Base-by-base conservation (phyloP, 2,797 vertebrate species). In the Streptopelia turtur region DNA sequence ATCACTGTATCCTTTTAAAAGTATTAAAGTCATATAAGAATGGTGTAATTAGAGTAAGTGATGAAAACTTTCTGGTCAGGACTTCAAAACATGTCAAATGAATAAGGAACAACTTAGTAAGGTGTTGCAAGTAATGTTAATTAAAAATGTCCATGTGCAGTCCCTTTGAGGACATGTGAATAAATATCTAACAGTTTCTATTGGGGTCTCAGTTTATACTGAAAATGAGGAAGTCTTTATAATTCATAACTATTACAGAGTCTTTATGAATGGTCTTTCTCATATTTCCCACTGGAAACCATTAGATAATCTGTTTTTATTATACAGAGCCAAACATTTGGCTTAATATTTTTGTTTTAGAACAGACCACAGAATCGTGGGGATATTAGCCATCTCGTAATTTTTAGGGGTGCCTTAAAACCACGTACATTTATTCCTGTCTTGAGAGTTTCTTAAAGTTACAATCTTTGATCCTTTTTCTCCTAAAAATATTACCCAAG, bases 221-320 rank as follows among this genome's bases (percentile, higher is more conserved):
- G 69, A 93, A 91, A 97, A 96, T 81, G 83, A 97, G 97, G 95
- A 98, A 97, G 93, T 94, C 64, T 93, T 81, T 97, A 87, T 97
- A 96, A 97, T 97, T 97, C 95, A 97, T 96, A 95, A 97, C 89
- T 96, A 94, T 97, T 96, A 95, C 92, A 91, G 82, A 95, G 82
- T 41, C 84, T 97, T 97, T 95, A 95, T 97, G 91, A 97, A 97
- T 90, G 78, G 68, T 83, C 83, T 96, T 98, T 97, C 96, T 97
- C 95, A 95, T 90, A 96, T 97, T 97, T 97, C 93, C 83, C 87
- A 84, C 93, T 97, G 97, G 96, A 98, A 98, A 95, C 85, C 89
- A 98, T 97, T 97, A 97, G 96, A 98, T 97, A 97, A 97, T 97
- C 94, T 97, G 96, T 98, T 98, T 98, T 98, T 97, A 90, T 95